Evolutionary conservation across 2,113 vertebrate species (phyloP).

Genomic region (Neopipo cinnamomea): DNA sequence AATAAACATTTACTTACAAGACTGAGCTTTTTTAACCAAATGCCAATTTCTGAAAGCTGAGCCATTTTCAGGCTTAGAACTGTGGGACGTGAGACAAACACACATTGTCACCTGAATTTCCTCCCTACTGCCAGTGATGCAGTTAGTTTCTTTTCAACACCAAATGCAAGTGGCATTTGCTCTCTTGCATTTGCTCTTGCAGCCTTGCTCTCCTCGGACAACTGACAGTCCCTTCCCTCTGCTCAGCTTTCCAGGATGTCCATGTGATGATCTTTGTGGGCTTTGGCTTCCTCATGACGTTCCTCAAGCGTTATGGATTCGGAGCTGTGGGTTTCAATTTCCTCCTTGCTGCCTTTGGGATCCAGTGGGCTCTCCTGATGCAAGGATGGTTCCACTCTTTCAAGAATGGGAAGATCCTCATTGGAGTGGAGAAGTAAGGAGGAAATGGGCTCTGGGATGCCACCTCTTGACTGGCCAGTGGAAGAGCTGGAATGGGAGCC

Average conservation of each 20-base stretch:
- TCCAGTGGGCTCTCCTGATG: constrained; percentile 98
- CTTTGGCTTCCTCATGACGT: constrained; percentile 97
- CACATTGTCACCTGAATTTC: not conserved
- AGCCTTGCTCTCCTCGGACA: not conserved
- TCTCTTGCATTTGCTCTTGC: too few relatives aligned
- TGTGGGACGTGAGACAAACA: not conserved
- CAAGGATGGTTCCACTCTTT: constrained; percentile 92
- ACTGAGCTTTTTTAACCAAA: not conserved
- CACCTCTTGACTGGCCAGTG: not conserved
- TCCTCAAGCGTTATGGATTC: constrained; percentile 92
- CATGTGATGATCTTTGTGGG: constrained; percentile 98
- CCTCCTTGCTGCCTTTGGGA: constrained; percentile 89
- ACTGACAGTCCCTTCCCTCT: not conserved
- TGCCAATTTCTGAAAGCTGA: not conserved
- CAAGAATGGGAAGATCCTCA: constrained; percentile 77
- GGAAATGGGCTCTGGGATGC: not conserved
- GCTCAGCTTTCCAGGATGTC: constrained; percentile 93
- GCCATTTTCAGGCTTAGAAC: not conserved
- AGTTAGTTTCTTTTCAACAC: not conserved
- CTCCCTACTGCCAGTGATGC: not conserved
- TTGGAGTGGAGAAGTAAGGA: constrained; percentile 87
- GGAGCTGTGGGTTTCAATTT: constrained; percentile 93
- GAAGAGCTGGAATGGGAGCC: not conserved
- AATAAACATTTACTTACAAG: not conserved
- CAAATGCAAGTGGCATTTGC: not conserved